Evolutionary conservation across 2,113 vertebrate genomes (phyloP).

Genomic region (Cyprinodon variegatus): DNA sequence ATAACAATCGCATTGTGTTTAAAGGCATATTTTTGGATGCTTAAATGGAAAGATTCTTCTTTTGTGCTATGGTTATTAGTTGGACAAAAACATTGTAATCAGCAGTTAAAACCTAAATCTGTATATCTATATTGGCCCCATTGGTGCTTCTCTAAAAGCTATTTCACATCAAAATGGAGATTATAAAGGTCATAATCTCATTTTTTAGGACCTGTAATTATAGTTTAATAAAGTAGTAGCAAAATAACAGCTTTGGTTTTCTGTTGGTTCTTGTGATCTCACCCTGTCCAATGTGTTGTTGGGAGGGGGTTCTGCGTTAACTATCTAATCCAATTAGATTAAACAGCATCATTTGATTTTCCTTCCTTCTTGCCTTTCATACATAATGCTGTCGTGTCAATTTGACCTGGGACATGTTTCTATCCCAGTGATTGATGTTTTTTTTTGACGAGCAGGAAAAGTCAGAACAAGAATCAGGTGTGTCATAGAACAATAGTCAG

Average conservation of each 20-base stretch:
- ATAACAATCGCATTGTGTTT: background rate
- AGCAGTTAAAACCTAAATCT: too few relatives aligned
- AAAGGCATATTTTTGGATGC: background rate
- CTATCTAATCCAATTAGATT: constrained; percentile 11
- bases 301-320: background rate
- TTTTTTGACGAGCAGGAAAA: constrained; percentile 25
- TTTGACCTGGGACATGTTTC: constrained; percentile 9
- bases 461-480: constrained; percentile 62
- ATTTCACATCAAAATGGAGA: background rate
- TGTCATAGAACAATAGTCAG: constrained; percentile 55
- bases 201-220: too few relatives aligned
- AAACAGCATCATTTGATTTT: constrained; percentile 19
- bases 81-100: background rate
- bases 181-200: too few relatives aligned
- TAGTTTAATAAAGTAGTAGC: too few relatives aligned
- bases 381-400: constrained; percentile 51
- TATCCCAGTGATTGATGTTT: constrained; percentile 55
- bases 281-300: too few relatives aligned
- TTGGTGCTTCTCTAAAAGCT: background rate
- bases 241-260: background rate
- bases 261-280: constrained; percentile 13
- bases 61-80: background rate
- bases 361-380: constrained; percentile 28
- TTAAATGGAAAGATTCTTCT: background rate
- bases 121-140: too few relatives aligned